Evolutionary conservation across 2,797 vertebrate species (phyloP), one percentile per base, ranked within the genome.

Genomic region (Botia kubotai): DNA sequence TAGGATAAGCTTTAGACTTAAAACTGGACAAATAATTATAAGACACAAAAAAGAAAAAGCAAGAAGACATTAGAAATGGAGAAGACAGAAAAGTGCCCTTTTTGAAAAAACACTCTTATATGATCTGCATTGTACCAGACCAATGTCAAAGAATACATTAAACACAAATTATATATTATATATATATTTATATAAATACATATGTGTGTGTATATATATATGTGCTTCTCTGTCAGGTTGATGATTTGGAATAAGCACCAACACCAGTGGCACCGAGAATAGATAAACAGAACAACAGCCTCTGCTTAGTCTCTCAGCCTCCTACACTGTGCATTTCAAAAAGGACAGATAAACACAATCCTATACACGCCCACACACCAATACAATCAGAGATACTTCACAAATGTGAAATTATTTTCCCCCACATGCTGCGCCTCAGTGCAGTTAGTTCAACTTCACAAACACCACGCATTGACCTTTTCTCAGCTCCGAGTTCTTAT

Each of bases 321-420:
- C 62, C 78, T 73, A 80, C 78, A 80, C 70, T 21, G 4, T 80
- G 21, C 60, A 73, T 66, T 62, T 80, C 71, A 67, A 73, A 77
- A 72, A 29, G 70, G 33, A 57, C 78, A 73, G 16, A 73, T 79
- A 66, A 57, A 80, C 60, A 72, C 33, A 57, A 73, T 80, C 60
- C n/a, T 29, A 33, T 33, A 66, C 63, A 53, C 76, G 50, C 76
- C 66, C 50, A 80, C 78, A 80, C 78, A 66, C 23, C 26, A 79
- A 39, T 65, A 79, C 68, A 79, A 79, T 63, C 68, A 71, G 53
- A 78, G 17, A 72, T 55, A 63, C 78, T 53, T 53, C 33, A 36
- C 55, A 26, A 14, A 79, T 71, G 68, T 65, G 43, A 79, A 79
- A 66, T 80, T 6, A 39, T 73, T 62, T 80, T 23, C 48, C 60